These are phyloP conservation scores for Stomatorhinus ivindoensis DNA, from an alignment of 2,113 vertebrate species.

Conservation along the genomic window DNA sequence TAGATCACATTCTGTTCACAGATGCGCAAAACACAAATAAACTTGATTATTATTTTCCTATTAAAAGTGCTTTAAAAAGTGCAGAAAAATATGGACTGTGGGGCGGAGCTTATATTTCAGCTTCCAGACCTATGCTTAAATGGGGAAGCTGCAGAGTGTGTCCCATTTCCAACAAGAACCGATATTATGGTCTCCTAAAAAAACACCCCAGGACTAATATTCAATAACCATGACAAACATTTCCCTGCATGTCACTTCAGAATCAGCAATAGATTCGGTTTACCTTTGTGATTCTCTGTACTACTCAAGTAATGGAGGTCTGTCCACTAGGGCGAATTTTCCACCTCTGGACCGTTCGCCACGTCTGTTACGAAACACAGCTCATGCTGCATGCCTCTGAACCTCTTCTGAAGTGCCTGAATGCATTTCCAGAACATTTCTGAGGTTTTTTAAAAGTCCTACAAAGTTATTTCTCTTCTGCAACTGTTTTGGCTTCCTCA, in stretches of 20 bases:
- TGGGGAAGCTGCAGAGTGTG: not conserved
- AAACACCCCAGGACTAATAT: not conserved
- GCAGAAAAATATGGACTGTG: not conserved
- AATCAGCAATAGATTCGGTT: not conserved
- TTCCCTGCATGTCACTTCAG: not conserved
- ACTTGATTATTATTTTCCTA: not conserved
- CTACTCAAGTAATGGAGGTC: not conserved
- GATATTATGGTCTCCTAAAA: not conserved
- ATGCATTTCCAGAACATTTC: not conserved
- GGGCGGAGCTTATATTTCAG: not conserved
- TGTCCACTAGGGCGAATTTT: not conserved
- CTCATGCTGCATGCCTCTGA: not conserved
- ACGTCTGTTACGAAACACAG: not conserved
- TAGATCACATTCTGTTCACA: not conserved
- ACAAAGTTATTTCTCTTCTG: not conserved
- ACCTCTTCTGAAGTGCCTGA: not conserved
- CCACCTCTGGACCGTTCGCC: not conserved
- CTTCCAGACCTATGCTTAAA: not conserved
- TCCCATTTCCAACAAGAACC: not conserved
- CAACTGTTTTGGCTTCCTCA: not conserved
- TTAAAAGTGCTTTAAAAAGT: not conserved
- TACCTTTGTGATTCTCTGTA: not conserved
- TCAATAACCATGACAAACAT: not conserved
- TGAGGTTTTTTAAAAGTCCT: not conserved
- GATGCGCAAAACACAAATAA: not conserved